phyloP scores from a whole-genome alignment of 2,113 vertebrate genomes.

The Prunella himalayana region DNA sequence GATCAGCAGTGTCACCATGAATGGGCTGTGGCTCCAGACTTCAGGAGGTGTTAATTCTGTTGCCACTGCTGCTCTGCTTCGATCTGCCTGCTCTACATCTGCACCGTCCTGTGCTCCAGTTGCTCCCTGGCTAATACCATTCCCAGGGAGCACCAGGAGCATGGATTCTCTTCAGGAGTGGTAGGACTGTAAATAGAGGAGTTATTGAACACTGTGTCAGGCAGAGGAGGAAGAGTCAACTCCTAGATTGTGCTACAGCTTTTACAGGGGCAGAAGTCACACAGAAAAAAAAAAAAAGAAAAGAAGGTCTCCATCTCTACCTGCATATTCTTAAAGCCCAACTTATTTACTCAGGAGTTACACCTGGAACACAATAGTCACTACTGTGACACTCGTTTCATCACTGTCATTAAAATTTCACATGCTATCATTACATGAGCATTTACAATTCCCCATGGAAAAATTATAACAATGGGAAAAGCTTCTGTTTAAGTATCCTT shows the following conservation, averaged over 20 bases:
- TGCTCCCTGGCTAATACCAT: not conserved
- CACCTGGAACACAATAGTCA: not conserved
- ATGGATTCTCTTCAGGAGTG: not conserved
- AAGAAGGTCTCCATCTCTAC: accelerated
- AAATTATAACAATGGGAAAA: not conserved
- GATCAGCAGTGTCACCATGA: not conserved
- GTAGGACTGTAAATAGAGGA: not conserved
- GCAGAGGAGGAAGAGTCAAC: not conserved
- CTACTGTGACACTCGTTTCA: not conserved
- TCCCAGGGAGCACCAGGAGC: not conserved
- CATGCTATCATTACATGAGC: not conserved
- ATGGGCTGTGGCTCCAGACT: not conserved
- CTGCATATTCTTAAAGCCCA: not conserved
- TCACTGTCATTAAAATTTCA: not conserved
- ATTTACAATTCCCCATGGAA: not conserved
- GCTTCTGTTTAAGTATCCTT: not conserved
- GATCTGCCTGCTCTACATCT: accelerated
- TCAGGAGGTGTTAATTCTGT: not conserved
- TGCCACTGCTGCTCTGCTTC: not conserved
- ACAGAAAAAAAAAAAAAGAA: not conserved
- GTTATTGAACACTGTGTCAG: accelerated
- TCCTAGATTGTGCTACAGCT: not conserved
- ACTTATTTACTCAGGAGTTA: not conserved
- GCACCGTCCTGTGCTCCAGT: not conserved
- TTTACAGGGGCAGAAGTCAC: not conserved